phyloP scores from a whole-genome alignment of 2,797 vertebrate species.

The Hoplostethus atlanticus region DNA sequence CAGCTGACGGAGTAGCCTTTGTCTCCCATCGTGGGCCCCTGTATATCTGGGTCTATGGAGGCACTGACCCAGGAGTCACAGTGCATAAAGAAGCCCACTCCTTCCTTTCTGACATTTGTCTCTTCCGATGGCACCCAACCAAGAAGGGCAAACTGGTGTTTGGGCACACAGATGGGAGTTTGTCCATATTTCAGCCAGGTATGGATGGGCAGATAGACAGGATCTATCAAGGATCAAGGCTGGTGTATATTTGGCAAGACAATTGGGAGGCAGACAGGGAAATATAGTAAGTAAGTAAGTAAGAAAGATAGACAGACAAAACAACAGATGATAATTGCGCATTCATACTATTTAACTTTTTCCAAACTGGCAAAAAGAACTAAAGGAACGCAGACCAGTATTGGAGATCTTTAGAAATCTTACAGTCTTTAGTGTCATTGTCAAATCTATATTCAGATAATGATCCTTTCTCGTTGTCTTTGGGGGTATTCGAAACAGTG shows the following conservation, averaged over 20 bases:
- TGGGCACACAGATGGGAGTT: constrained; percentile 95
- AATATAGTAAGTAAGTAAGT: background rate
- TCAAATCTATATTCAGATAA: too few species aligned
- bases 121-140: constrained; percentile 95
- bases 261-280: too few species aligned
- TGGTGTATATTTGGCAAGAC: too few species aligned
- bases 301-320: background rate
- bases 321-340: too few species aligned
- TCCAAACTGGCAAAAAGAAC: too few species aligned
- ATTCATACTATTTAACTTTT: too few species aligned
- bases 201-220: background rate
- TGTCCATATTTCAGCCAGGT: constrained; percentile 97
- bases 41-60: constrained; percentile 92
- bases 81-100: constrained; percentile 95
- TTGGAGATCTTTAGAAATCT: too few species aligned
- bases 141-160: constrained; percentile 94
- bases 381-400: too few species aligned
- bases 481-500: too few species aligned
- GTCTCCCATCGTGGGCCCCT: constrained; percentile 93
- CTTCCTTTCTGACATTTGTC: constrained; percentile 94
- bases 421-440: too few species aligned
- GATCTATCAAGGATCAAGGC: too few species aligned
- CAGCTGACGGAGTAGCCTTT: constrained; percentile 89
- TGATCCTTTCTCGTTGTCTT: too few species aligned
- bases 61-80: constrained; percentile 87